Evolutionary conservation across 2,113 vertebrate genomes (phyloP), one percentile per base, ranked within the genome.

Genomic region (Ochotona princeps): DNA sequence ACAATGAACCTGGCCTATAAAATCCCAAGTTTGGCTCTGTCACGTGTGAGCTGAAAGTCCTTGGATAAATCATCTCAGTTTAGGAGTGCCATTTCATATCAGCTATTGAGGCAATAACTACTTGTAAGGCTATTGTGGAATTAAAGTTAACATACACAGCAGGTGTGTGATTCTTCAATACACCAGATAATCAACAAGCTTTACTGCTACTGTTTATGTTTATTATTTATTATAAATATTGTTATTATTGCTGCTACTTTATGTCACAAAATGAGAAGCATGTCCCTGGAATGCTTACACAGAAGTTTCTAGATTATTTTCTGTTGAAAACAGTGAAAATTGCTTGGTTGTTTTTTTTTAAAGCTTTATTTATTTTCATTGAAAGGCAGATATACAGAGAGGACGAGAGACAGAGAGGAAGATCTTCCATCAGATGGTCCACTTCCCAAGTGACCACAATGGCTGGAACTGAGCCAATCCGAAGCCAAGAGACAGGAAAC

Each of bases 71-170:
- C 28, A 76, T 25, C 30, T 90, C 75, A 87, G 0, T 78, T n/a
- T 76, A 57, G 26, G 74, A 89, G 9, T 20, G 25, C 69, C 93
- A 85, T 78, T 92, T 93, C 25, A 30, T 89, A n/a, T 47, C n/a
- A 47, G 84, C 66, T 90, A 32, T 38, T 13, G 26, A 94, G 60
- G 30, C 32, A 76, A 49, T 65, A 69, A 7, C 30, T 67, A 78
- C 25, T 47, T 87, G 25, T 32, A 86, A 10, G 23, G 8, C 60
- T 86, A 66, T 57, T 47, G 26, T 47, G 47, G 20, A 10, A 88
- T 83, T 75, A 80, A 83, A 92, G 32, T 13, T 65, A 44, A 84
- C 32, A 72, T 51, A 72, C 5, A 23, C n/a, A 66, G 2, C 25
- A 60, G 49, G 21, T 3, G 63, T 73, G 8, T 70, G 38, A 44